Evolutionary conservation across 2,888 invertebrate species (phyloP).

Genomic region (Lamproptera curius): DNA sequence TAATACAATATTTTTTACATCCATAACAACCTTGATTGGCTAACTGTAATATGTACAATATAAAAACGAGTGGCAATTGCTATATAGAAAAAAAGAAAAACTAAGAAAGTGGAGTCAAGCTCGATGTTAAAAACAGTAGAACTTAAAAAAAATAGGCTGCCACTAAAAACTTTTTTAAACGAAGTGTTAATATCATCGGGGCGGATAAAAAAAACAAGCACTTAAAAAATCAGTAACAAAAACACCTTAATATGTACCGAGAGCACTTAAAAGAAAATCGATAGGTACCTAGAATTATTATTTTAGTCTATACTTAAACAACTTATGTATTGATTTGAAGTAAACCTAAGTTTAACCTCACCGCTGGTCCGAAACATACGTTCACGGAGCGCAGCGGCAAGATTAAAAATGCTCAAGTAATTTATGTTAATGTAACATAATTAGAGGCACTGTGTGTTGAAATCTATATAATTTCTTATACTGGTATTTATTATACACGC

Average conservation of each 20-base stretch:
- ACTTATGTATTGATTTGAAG: slow-evolving; percentile 55
- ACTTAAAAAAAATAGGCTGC: slow-evolving; percentile 19
- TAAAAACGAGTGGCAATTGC: slow-evolving; percentile 30
- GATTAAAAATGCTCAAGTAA: slow-evolving; percentile 70
- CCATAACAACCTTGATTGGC: slow-evolving; percentile 19
- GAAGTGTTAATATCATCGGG: no score
- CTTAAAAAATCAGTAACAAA: slow-evolving; percentile 29
- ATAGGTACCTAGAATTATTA: slow-evolving; percentile 50
- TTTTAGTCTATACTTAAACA: slow-evolving; percentile 56
- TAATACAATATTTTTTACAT: slow-evolving; percentile 20
- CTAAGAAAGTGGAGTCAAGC: slow-evolving; percentile 25
- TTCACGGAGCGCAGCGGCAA: slow-evolving; percentile 52
- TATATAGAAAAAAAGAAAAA: slow-evolving; percentile 30
- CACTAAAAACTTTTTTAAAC: no score
- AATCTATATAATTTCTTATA: slow-evolving; percentile 58
- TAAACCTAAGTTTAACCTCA: slow-evolving; percentile 67
- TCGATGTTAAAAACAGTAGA: slow-evolving; percentile 32
- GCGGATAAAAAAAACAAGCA: slow-evolving; percentile 11
- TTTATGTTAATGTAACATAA: slow-evolving; percentile 80
- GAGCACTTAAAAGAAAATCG: slow-evolving; percentile 43
- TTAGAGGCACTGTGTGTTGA: slow-evolving; percentile 79
- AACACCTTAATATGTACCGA: slow-evolving; percentile 48
- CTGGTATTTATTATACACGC: slow-evolving; percentile 57
- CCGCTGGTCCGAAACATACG: slow-evolving; percentile 42
- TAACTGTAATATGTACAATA: slow-evolving; percentile 21